Evolutionary conservation across 2,113 vertebrate species (phyloP), one percentile per base, ranked within the genome.

Genomic region (Sylvia atricapilla): DNA sequence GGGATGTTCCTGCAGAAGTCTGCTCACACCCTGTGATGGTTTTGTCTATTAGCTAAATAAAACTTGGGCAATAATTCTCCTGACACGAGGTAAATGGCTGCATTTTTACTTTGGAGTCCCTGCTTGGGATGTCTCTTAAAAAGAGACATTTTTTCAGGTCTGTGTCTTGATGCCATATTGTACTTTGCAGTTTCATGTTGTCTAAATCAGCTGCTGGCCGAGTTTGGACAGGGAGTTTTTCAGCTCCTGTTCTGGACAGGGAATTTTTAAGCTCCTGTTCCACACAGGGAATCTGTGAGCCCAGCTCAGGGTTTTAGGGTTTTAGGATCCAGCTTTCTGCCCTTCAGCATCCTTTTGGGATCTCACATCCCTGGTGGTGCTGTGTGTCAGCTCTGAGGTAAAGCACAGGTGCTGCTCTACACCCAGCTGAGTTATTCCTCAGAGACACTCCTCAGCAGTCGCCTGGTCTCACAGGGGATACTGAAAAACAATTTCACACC

Each of bases 1-100:
- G 88, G 92, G 91, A 96, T 93, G 90, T 96, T 92, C 87, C 88
- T 76, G 87, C 70, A 85, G 12, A 24, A 49, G 62, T 53, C 78
- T 66, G 90, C 35, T 96, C 94, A 88, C 35, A 0, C 85, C 90
- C 92, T 96, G 6, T 8, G 46, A 44, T 16, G 11, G 43, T 67
- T 90, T 56, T 87, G 46, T 79, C 80, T 63, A 11, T 39, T 77
- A 70, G 74, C 93, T 95, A 94, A 94, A 95, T 95, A 93, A 89
- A 94, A 74, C 70, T 15, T 0, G 63, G 58, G 35, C 10, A 53
- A 50, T 76, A 39, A 94, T 76, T 62, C 66, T 63, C 60, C 58
- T 93, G 81, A 46, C 62, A 22, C 7, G 18, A 50, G 66, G 77
- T 66, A 87, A 87, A 84, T 46, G 46, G 28, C 16, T 10, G 25